These are phyloP conservation scores for Eumacrocentrus americanus DNA, from an alignment of 2,888 invertebrate genomes.

Conservation along the genomic window DNA sequence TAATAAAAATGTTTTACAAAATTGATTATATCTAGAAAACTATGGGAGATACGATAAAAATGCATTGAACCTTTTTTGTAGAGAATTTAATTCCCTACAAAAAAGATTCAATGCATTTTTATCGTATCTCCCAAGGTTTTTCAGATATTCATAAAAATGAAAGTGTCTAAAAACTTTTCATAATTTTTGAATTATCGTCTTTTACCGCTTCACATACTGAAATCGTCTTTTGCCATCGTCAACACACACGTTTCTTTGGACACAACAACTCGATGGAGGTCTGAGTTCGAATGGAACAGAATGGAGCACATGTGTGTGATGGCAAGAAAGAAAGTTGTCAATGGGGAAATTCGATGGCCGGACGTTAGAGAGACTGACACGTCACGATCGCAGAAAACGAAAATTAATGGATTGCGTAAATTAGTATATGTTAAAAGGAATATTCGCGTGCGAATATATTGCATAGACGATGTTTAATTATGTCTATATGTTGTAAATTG, in stretches of 20 bases:
- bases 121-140: no score
- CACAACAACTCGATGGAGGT: slow-evolving; percentile 6
- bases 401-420: slow-evolving; percentile 1
- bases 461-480: slow-evolving; percentile 10
- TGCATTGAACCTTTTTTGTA: no score
- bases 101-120: no score
- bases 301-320: slow-evolving; percentile 4
- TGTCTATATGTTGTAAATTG: slow-evolving; percentile 26
- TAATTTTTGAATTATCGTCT: no score
- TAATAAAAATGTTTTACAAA: no score
- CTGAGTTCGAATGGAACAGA: slow-evolving; percentile 3
- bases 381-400: background rate
- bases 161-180: no score
- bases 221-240: no score
- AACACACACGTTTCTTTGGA: no score
- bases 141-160: no score
- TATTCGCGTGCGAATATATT: slow-evolving; percentile 24
- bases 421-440: slow-evolving; percentile 12
- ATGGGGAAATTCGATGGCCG: slow-evolving; percentile 41
- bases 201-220: background rate
- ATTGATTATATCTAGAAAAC: no score
- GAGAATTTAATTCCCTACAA: no score
- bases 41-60: no score
- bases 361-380: slow-evolving; percentile 5
- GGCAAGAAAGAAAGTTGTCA: slow-evolving; percentile 42